Evolutionary conservation across 2,888 invertebrate genomes (phyloP).

Genomic region (Dynastes maya): DNA sequence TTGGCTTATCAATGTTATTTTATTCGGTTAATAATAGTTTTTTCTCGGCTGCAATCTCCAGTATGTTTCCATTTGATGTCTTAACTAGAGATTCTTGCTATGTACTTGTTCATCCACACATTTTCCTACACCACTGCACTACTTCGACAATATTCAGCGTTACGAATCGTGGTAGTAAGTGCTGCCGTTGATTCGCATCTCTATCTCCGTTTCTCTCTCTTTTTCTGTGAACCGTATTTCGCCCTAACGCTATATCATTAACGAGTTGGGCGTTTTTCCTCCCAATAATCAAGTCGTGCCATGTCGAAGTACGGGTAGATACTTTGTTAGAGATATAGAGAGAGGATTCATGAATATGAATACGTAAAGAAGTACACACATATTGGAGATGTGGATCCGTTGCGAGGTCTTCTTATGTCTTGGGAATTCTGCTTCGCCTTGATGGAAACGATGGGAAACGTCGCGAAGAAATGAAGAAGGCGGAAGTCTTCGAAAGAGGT

Average conservation of each 20-base stretch:
- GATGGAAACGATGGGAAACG: background rate
- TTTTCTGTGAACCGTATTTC: background rate
- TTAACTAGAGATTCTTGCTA: no score
- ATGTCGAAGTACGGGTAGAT: slow-evolving; percentile 6
- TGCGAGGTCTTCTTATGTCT: slow-evolving; percentile 14
- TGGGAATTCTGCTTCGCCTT: slow-evolving; percentile 1
- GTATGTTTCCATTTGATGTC: no score
- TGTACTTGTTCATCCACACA: background rate
- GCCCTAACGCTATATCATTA: slow-evolving; percentile 21
- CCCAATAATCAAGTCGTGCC: slow-evolving; percentile 33
- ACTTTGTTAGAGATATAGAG: slow-evolving; percentile 21
- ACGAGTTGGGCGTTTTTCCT: slow-evolving; percentile 27
- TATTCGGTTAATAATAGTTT: no score
- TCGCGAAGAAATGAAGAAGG: background rate
- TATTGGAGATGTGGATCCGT: background rate
- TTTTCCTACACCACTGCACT: background rate
- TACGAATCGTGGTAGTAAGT: slow-evolving; percentile 7
- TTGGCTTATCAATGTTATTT: no score
- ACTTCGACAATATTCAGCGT: background rate
- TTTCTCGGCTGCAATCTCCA: no score
- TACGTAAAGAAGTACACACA: background rate
- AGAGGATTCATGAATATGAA: slow-evolving; percentile 13
- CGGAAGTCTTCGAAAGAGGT: slow-evolving; percentile 16
- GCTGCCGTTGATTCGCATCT: slow-evolving; percentile 17
- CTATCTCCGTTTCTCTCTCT: background rate